These are phyloP conservation scores for Labroides dimidiatus DNA, from an alignment of 2,797 vertebrate species.

Conservation along the genomic window DNA sequence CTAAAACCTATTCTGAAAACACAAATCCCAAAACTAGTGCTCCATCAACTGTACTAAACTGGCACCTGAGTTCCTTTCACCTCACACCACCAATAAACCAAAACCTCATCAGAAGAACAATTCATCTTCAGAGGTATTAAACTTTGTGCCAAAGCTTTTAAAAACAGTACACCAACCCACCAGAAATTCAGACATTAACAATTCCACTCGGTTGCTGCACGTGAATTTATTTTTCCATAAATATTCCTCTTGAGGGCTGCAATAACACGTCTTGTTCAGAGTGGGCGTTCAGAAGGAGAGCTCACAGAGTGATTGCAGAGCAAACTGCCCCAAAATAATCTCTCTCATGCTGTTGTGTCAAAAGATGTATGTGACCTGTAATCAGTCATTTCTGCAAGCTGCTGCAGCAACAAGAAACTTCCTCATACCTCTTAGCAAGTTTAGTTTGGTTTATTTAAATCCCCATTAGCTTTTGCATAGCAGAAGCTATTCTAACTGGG, in stretches of 20 bases:
- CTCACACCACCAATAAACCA: neutral
- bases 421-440: no score
- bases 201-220: neutral
- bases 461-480: no score
- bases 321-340: slow-evolving; percentile 47
- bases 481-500: no score
- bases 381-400: slow-evolving; percentile 54
- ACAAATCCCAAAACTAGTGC: no score
- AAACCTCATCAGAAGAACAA: neutral
- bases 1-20: neutral
- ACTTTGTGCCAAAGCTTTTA: neutral
- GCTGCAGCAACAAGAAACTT: slow-evolving; percentile 24
- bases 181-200: slow-evolving; percentile 16
- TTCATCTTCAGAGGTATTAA: neutral
- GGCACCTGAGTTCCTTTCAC: neutral
- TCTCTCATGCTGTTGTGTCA: slow-evolving; percentile 50
- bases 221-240: slow-evolving; percentile 27
- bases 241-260: slow-evolving; percentile 19
- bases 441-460: no score
- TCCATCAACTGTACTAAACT: no score
- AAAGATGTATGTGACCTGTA: slow-evolving; percentile 16
- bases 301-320: slow-evolving; percentile 37
- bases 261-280: slow-evolving; percentile 11
- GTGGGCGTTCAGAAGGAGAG: slow-evolving; percentile 29
- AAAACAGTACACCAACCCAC: neutral